A percentile compares a stretch with the other conserved stretches of the same genome.
phyloP scores from a whole-genome alignment of 2,113 vertebrate species.

The Cololabis saira region DNA sequence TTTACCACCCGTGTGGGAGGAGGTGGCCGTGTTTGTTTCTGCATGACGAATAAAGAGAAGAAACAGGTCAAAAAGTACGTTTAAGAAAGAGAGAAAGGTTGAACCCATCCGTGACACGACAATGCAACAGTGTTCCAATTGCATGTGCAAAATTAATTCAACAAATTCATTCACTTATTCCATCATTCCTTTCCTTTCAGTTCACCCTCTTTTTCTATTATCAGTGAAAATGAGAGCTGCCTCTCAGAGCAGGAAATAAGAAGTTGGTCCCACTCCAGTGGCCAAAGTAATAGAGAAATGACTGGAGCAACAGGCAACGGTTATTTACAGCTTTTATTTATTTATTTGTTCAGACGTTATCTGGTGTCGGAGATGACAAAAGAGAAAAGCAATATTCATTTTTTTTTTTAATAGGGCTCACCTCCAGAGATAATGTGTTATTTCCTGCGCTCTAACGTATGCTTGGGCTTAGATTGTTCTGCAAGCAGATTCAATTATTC shows the following conservation, averaged over 20 bases:
- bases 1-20: not conserved
- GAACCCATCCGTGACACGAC: not conserved
- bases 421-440: slow-evolving; percentile 59
- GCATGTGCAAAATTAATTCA: slow-evolving; percentile 20
- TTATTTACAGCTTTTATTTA: slow-evolving; percentile 73
- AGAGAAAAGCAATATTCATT: slow-evolving; percentile 69
- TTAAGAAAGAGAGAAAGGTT: not conserved
- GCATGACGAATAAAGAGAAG: not conserved
- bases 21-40: not conserved
- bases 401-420: slow-evolving; percentile 67
- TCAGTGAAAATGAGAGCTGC: slow-evolving; percentile 68
- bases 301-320: slow-evolving; percentile 65
- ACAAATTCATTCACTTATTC: slow-evolving; percentile 5
- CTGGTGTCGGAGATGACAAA: slow-evolving; percentile 32
- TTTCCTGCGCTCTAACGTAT: no score
- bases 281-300: slow-evolving; percentile 78
- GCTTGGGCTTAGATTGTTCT: no score
- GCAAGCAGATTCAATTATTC: no score
- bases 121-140: slow-evolving; percentile 25
- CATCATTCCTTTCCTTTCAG: slow-evolving; percentile 7
- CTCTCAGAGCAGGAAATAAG: slow-evolving; percentile 73
- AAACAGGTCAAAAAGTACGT: not conserved
- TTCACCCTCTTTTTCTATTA: slow-evolving; percentile 36
- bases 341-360: slow-evolving; percentile 74
- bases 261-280: slow-evolving; percentile 73